Evolutionary conservation across 2,797 vertebrate species (phyloP).

Genomic region (Anisognathus igniventris): DNA sequence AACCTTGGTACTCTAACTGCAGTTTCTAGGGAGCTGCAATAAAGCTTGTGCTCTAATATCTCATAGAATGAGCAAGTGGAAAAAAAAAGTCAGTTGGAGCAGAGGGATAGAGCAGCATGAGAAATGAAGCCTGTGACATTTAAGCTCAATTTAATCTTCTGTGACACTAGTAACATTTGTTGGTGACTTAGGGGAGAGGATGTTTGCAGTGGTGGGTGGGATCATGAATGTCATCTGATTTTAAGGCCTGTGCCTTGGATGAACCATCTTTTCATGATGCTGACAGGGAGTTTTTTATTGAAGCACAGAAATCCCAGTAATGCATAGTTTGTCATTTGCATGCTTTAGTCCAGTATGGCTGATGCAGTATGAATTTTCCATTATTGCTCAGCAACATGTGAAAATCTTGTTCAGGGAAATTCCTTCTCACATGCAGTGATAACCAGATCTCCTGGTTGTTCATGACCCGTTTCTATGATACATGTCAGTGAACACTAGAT

Average conservation of each 20-base stretch:
- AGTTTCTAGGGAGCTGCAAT: constrained; percentile 24
- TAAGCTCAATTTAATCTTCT: constrained; percentile 46
- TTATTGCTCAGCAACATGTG: neutral
- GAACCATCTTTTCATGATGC: neutral
- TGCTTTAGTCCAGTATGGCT: neutral
- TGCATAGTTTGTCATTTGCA: neutral
- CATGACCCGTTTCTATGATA: neutral
- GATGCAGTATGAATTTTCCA: neutral
- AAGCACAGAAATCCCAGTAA: neutral
- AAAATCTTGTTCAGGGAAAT: neutral
- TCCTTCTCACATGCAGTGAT: neutral
- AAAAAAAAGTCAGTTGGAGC: neutral
- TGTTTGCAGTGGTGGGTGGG: neutral
- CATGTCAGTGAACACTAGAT: neutral
- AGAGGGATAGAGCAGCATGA: neutral
- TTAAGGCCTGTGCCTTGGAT: neutral
- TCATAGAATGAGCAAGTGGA: neutral
- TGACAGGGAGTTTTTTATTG: neutral
- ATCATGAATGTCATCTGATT: neutral
- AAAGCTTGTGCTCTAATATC: neutral
- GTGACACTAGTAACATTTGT: constrained; percentile 30
- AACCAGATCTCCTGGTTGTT: neutral
- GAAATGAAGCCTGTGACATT: neutral
- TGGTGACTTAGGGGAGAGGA: constrained; percentile 6
- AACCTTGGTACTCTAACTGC: neutral